Percentiles rank a stretch among this genome's conserved stretches.
Conservation (phyloP, 2,797 vertebrate species). For the Poeciliopsis turneri region DNA sequence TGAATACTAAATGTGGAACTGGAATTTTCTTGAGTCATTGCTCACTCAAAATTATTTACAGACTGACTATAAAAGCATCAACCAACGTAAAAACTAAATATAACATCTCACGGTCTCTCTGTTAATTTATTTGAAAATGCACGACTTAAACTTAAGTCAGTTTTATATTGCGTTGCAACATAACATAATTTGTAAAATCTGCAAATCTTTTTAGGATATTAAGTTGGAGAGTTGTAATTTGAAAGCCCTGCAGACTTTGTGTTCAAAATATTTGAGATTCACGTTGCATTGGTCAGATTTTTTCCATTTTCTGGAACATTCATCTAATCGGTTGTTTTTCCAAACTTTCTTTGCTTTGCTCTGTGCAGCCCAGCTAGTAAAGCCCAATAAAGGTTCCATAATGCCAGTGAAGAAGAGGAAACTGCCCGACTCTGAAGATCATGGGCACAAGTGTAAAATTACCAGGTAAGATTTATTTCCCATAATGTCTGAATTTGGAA, state of each 20-base stretch:
- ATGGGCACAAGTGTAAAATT: conserved; percentile 88
- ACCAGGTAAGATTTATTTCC: conserved; percentile 79
- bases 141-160: neutral
- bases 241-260: neutral
- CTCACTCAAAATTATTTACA: neutral
- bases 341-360: neutral
- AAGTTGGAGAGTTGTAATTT: neutral
- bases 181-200: neutral
- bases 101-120: too few species aligned
- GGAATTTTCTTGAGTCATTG: neutral
- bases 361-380: conserved; percentile 59
- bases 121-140: neutral
- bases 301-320: neutral
- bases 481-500: neutral
- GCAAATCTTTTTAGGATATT: neutral
- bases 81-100: too few species aligned
- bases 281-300: neutral
- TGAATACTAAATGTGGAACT: neutral
- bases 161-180: neutral
- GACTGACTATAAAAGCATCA: too few species aligned
- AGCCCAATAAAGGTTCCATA: conserved; percentile 61
- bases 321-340: neutral
- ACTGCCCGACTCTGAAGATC: conserved; percentile 85
- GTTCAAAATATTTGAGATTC: neutral
- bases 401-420: conserved; percentile 97